Conservation (phyloP, 1,140 invertebrate species). For the Brachionus koreanus region DNA sequence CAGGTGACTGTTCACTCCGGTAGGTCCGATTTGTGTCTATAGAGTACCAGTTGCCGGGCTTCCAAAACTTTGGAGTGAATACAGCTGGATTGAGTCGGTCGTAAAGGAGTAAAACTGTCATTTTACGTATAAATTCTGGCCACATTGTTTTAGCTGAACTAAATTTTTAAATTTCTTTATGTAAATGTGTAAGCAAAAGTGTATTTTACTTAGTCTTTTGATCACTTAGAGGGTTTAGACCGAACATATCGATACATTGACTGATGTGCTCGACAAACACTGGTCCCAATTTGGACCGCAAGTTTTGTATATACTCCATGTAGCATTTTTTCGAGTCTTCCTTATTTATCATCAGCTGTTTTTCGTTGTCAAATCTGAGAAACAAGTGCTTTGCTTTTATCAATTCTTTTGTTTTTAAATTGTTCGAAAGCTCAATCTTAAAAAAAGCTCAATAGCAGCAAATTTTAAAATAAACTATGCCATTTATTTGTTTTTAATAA, state of each 20-base stretch:
- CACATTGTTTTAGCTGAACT: constrained; percentile 35
- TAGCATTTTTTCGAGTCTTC: constrained; percentile 34
- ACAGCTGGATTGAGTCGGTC: background rate
- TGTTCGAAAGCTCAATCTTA: constrained; percentile 27
- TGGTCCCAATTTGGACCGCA: constrained; percentile 7
- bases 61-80: constrained; percentile 10
- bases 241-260: constrained; percentile 9
- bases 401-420: constrained; percentile 21
- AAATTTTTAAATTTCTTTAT: background rate
- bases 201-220: background rate
- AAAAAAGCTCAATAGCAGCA: background rate
- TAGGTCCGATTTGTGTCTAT: background rate
- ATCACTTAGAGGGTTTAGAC: background rate
- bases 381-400: constrained; percentile 34
- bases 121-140: constrained; percentile 41
- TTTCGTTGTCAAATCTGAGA: background rate
- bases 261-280: constrained; percentile 4
- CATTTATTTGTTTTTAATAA: background rate
- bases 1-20: background rate
- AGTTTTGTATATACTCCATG: constrained; percentile 6
- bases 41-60: background rate
- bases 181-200: no score
- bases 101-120: background rate
- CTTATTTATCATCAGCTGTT: constrained; percentile 13
- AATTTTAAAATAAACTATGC: no score